phyloP scores from a whole-genome alignment of 2,888 invertebrate species.

The Tuta absoluta region DNA sequence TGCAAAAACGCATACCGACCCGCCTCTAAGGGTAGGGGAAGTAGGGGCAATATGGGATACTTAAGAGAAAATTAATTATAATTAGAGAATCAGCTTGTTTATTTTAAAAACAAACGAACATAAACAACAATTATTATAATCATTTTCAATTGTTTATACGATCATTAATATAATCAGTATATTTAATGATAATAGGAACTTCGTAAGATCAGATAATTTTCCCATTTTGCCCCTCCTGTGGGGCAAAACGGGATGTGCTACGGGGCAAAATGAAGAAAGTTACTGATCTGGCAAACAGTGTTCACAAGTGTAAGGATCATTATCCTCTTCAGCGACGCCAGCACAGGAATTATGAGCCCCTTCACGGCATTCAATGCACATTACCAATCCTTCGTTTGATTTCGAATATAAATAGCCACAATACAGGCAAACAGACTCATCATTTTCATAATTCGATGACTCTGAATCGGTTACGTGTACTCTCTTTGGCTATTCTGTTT shows the following conservation, averaged over 20 bases:
- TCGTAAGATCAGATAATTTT: constrained; percentile 17
- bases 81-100: constrained; percentile 28
- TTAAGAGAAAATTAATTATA: constrained; percentile 29
- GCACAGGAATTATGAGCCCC: constrained; percentile 40
- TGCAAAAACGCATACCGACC: too few species aligned
- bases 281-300: constrained; percentile 34
- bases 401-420: constrained; percentile 35
- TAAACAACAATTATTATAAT: constrained; percentile 17
- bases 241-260: constrained; percentile 24
- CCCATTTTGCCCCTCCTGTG: constrained; percentile 25
- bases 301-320: constrained; percentile 36
- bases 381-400: constrained; percentile 38
- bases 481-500: too few species aligned
- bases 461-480: neutral
- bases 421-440: constrained; percentile 35
- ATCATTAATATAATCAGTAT: constrained; percentile 26
- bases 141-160: constrained; percentile 32
- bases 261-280: constrained; percentile 31
- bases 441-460: constrained; percentile 24
- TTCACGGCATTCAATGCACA: constrained; percentile 35
- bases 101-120: constrained; percentile 23
- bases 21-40: too few species aligned
- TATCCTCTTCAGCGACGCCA: constrained; percentile 36
- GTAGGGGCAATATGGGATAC: constrained; percentile 29
- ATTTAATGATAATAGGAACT: constrained; percentile 29